Evolutionary conservation across 2,113 vertebrate species (phyloP).

Genomic region (Upupa epops): DNA sequence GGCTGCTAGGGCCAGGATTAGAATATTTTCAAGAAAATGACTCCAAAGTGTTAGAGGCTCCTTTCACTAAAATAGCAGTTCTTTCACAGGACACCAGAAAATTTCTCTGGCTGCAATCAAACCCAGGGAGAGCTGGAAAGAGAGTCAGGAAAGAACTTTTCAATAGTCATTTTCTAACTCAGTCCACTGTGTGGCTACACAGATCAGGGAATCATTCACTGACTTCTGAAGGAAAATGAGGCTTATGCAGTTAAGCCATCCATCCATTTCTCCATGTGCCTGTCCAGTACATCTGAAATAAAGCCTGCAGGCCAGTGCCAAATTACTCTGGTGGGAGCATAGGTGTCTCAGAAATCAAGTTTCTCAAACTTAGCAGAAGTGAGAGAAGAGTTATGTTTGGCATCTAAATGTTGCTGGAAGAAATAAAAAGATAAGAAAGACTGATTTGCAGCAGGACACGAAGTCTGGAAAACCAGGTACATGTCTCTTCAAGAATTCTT

Average conservation of each 20-base stretch:
- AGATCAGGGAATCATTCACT: not conserved
- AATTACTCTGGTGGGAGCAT: not conserved
- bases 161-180: not conserved
- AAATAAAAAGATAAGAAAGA: not conserved
- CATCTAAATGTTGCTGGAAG: not conserved
- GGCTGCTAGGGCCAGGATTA: not conserved
- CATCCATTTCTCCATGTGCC: not conserved
- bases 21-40: not conserved
- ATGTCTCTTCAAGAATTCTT: not conserved
- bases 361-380: not conserved
- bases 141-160: not conserved
- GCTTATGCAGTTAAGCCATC: not conserved
- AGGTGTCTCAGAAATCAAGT: not conserved
- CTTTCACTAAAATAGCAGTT: not conserved
- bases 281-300: not conserved
- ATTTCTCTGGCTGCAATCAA: not conserved
- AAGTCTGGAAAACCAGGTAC: not conserved
- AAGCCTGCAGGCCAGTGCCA: not conserved
- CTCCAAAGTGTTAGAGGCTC: not conserved
- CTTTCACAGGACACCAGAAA: not conserved
- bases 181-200: not conserved
- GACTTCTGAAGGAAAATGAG: not conserved
- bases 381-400: not conserved
- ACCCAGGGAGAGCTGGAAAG: not conserved
- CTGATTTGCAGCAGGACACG: rapidly evolving